phyloP scores from a whole-genome alignment of 35 echinoderm and acorn worm genomes.

The Apostichopus californicus region DNA sequence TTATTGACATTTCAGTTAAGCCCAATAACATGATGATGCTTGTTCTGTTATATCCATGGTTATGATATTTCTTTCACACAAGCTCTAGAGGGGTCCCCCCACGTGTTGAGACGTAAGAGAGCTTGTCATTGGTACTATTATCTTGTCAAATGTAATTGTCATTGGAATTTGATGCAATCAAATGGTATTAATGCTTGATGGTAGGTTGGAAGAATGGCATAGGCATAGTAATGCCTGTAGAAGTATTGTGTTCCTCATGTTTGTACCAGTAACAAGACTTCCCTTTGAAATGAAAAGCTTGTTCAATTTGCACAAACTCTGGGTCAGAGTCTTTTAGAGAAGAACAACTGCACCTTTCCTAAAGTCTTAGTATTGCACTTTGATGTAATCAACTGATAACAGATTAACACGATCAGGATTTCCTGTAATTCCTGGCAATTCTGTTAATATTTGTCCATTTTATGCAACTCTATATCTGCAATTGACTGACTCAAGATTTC shows the following conservation, averaged over 20 bases:
- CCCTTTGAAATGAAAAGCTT: conserved; percentile 28
- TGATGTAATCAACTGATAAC: conserved; percentile 9
- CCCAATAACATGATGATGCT: too few species aligned
- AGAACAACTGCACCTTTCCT: conserved; percentile 41
- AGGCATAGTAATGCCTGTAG: conserved; percentile 38
- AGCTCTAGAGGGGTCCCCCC: not conserved
- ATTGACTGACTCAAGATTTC: conserved; percentile 38
- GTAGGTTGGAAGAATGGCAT: not conserved
- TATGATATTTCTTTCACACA: too few species aligned
- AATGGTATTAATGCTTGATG: conserved; percentile 3
- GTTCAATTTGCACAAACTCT: conserved; percentile 53
- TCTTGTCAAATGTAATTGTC: conserved; percentile 7
- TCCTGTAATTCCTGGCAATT: not conserved
- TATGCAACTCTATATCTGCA: not conserved
- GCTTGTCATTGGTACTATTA: conserved; percentile 1
- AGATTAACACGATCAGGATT: conserved; percentile 3
- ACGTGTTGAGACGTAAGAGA: not conserved
- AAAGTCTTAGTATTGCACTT: conserved; percentile 25
- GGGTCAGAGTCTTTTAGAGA: conserved; percentile 29
- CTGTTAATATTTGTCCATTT: conserved; percentile 1
- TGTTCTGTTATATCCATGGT: too few species aligned
- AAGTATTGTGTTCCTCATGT: conserved; percentile 50
- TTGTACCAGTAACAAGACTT: conserved; percentile 28
- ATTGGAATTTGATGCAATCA: not conserved
- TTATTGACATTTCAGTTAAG: too few species aligned